These are phyloP conservation scores for Nemoura dubitans DNA, from an alignment of 2,888 invertebrate species.

Conservation along the genomic window DNA sequence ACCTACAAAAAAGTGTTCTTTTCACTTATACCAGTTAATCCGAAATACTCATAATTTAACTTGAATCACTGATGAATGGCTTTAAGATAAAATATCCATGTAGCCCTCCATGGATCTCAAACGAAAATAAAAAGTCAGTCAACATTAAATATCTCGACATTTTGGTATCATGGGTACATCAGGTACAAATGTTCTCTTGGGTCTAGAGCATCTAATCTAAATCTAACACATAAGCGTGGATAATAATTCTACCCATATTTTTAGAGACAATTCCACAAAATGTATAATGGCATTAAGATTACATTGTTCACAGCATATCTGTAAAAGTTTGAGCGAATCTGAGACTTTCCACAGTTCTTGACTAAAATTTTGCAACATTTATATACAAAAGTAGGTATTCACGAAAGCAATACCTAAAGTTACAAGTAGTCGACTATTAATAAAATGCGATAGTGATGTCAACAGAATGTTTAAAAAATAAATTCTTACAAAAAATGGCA, in stretches of 20 bases:
- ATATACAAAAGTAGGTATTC: background rate
- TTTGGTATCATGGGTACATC: too few relatives aligned
- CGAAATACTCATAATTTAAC: too few relatives aligned
- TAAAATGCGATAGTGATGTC: background rate
- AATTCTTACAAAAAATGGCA: slow-evolving; percentile 9
- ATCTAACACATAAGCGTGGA: too few relatives aligned
- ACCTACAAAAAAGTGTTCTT: too few relatives aligned
- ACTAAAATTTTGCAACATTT: slow-evolving; percentile 7
- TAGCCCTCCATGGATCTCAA: too few relatives aligned
- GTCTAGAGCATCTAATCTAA: too few relatives aligned
- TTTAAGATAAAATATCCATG: too few relatives aligned
- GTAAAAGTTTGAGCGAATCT: background rate
- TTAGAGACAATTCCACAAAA: background rate
- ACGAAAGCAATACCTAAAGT: slow-evolving; percentile 7
- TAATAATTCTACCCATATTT: slow-evolving; percentile 13
- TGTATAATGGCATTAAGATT: background rate
- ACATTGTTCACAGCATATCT: background rate
- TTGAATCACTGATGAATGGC: too few relatives aligned
- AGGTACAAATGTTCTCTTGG: too few relatives aligned
- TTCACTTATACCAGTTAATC: too few relatives aligned
- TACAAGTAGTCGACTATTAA: slow-evolving; percentile 4
- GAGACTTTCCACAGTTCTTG: background rate
- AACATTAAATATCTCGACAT: too few relatives aligned
- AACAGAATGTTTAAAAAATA: background rate
- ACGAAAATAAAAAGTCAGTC: too few relatives aligned